These are phyloP conservation scores for Zoanthus sansibaricus DNA, from an alignment of 92 coral and sea anemone species.

Conservation along the genomic window DNA sequence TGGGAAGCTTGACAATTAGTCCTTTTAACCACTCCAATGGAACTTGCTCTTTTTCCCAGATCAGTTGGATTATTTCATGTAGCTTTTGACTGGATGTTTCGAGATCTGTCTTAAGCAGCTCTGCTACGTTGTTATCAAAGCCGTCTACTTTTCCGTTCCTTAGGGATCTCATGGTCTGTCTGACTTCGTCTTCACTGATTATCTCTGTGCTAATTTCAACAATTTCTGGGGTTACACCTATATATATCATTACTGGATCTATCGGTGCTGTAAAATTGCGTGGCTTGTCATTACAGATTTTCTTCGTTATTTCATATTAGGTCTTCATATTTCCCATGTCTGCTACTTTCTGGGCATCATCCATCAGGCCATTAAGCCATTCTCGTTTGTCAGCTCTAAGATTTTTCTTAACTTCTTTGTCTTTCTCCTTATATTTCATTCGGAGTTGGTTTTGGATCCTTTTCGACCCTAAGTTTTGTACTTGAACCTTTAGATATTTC, in stretches of 20 bases:
- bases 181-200: conserved; percentile 11
- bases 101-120: conserved; percentile 9
- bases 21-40: conserved; percentile 42
- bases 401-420: too few relatives aligned
- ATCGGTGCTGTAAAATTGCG: neutral
- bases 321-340: too few relatives aligned
- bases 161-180: neutral
- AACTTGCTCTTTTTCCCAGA: neutral
- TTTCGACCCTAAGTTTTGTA: too few relatives aligned
- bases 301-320: too few relatives aligned
- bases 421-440: too few relatives aligned
- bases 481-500: too few relatives aligned
- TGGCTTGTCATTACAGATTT: too few relatives aligned
- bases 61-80: neutral
- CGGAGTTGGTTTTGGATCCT: too few relatives aligned
- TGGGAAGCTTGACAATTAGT: conserved; percentile 35
- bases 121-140: conserved; percentile 23
- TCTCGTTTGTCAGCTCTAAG: too few relatives aligned
- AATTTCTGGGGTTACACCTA: neutral
- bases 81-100: neutral
- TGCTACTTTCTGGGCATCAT: too few relatives aligned
- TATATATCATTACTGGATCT: conserved; percentile 27
- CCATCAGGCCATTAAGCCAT: too few relatives aligned
- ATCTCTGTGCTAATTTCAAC: conserved; percentile 19
- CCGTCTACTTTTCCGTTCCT: conserved; percentile 28